These are phyloP conservation scores for Oostethus manadensis DNA, from an alignment of 2,113 vertebrate species.

Conservation along the genomic window DNA sequence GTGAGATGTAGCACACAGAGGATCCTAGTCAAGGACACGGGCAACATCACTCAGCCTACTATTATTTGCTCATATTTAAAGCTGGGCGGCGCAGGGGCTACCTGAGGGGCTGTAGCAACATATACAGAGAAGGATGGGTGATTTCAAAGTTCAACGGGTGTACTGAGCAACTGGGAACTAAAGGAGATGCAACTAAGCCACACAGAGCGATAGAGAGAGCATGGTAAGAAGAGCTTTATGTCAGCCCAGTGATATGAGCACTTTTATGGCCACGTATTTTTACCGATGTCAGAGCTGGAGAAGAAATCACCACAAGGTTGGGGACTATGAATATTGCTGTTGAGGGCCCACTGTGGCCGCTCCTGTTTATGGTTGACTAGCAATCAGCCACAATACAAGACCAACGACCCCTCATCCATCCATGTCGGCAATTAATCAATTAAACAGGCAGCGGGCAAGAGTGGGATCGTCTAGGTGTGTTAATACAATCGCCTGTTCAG, in stretches of 20 bases:
- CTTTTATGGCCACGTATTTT: slow-evolving; percentile 69
- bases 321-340: slow-evolving; percentile 66
- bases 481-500: slow-evolving; percentile 66
- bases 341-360: slow-evolving; percentile 59
- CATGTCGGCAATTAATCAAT: slow-evolving; percentile 70
- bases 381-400: slow-evolving; percentile 65
- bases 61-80: slow-evolving; percentile 71
- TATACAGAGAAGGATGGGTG: slow-evolving; percentile 52
- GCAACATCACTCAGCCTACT: slow-evolving; percentile 65
- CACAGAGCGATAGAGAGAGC: slow-evolving; percentile 15
- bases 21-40: slow-evolving; percentile 68
- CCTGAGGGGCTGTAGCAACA: slow-evolving; percentile 54
- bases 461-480: slow-evolving; percentile 59
- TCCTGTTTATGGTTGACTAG: slow-evolving; percentile 69
- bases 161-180: slow-evolving; percentile 50
- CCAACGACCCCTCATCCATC: slow-evolving; percentile 64
- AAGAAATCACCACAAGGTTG: slow-evolving; percentile 70
- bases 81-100: slow-evolving; percentile 47
- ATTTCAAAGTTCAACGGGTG: slow-evolving; percentile 67
- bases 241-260: slow-evolving; percentile 62
- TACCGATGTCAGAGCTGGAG: slow-evolving; percentile 64
- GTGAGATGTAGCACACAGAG: slow-evolving; percentile 62
- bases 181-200: slow-evolving; percentile 35
- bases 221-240: slow-evolving; percentile 56
- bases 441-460: slow-evolving; percentile 56